Evolutionary conservation across 2,888 invertebrate species (phyloP), one percentile per base, ranked within the genome.

Genomic region (Parnassius glacialis): DNA sequence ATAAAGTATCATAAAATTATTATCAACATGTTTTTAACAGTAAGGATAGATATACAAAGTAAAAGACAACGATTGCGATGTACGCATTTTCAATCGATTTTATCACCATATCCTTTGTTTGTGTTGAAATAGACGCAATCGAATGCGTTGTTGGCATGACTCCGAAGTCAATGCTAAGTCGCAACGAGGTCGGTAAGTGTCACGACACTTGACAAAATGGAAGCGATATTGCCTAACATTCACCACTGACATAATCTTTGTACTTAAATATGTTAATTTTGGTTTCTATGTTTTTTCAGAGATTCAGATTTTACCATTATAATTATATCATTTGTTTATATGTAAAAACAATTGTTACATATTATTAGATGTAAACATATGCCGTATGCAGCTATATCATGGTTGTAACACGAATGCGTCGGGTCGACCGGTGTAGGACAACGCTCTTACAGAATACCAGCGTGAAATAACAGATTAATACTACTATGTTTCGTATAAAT

Each of bases 101-200:
- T 57, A 57, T 57, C 52, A 57, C 57, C 56, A 57, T 61, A 57
- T 47, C 47, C 48, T 57, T 57, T 53, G 57, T 20, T n/a, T 42
- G 47, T 57, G 57, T 57, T 52, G 41, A 41, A 61, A 61, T 25
- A 3, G 42, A 57, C 51, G 55, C 55, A 55, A 43, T 5, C 16
- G 41, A 9, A 48, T 25, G 47, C 52, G 45, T 56, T 47, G 55
- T 55, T 57, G 61, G 61, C 61, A 57, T 52, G 61, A 57, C 55
- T 67, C 56, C 54, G 64, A 64, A 62, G 58, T 64, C 59, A 69
- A 68, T 69, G 70, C 69, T 71, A 74, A 75, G 70, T 70, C 72
- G 64, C 64, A 64, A 64, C 75, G 76, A 80, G 81, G 80, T 72
- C 76, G 68, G 55, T 71, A 59, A 59, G 67, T 72, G 71, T 75